Evolutionary conservation across 64 coral and sea anemone genomes (phyloP).

Genomic region (Actinia tenebrosa): DNA sequence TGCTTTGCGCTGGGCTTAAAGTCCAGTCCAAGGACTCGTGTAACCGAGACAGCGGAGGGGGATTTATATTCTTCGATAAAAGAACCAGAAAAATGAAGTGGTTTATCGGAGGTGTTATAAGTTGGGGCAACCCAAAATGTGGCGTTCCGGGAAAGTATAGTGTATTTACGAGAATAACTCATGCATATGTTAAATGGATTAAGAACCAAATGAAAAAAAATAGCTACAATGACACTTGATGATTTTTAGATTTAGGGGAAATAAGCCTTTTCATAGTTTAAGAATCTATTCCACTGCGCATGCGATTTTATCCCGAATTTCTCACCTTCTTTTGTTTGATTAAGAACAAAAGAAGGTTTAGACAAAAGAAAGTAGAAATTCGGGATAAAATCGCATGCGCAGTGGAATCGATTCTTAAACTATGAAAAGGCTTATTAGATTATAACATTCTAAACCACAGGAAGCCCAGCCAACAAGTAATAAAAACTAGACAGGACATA

Average conservation of each 20-base stretch:
- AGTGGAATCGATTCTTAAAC: too few species aligned
- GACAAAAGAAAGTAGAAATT: too few species aligned
- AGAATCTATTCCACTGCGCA: too few species aligned
- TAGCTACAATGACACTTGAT: too few species aligned
- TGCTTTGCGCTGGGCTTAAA: constrained; percentile 81
- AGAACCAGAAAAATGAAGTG: constrained; percentile 56
- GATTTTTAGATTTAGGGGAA: background rate
- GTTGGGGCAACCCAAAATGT: constrained; percentile 84
- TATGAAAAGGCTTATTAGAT: too few species aligned
- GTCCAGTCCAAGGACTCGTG: constrained; percentile 58
- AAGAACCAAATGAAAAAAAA: constrained; percentile 38
- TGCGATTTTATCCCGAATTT: too few species aligned
- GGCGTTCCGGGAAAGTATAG: constrained; percentile 89
- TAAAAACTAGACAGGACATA: background rate
- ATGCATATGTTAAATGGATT: constrained; percentile 77
- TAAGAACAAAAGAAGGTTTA: too few species aligned
- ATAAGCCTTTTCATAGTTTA: too few species aligned
- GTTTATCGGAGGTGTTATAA: constrained; percentile 81
- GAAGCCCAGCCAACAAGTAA: background rate
- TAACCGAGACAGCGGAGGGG: constrained; percentile 74
- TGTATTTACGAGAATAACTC: constrained; percentile 66
- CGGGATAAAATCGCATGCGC: too few species aligned
- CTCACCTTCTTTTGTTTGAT: too few species aligned
- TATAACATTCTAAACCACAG: background rate
- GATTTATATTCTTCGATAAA: constrained; percentile 64